Conservation (phyloP, 2,113 vertebrate genomes). For the Nerophis lumbriciformis region DNA sequence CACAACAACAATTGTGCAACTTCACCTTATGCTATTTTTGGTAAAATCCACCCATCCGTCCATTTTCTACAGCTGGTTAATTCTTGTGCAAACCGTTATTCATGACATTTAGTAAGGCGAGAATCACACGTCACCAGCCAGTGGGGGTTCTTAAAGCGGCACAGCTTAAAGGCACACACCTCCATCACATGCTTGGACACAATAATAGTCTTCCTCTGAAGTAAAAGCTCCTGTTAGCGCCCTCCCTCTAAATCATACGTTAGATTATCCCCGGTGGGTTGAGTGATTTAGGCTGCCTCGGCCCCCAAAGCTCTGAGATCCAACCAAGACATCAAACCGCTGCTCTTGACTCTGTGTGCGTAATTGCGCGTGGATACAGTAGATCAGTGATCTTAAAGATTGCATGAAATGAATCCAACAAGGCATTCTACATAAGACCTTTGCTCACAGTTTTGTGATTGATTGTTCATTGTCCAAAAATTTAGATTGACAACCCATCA, state of each 20-base stretch:
- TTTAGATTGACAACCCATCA: slow-evolving; percentile 20
- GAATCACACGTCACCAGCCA: neutral
- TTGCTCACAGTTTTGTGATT: neutral
- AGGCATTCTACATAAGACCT: neutral
- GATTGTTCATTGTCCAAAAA: slow-evolving; percentile 3
- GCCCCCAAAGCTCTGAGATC: slow-evolving; percentile 31
- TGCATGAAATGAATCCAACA: neutral
- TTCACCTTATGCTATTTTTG: neutral
- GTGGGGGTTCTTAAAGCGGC: neutral
- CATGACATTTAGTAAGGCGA: neutral
- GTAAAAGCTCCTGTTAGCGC: slow-evolving; percentile 31
- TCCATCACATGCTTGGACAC: slow-evolving; percentile 14
- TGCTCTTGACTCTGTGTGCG: slow-evolving; percentile 26
- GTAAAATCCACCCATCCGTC: too few relatives aligned
- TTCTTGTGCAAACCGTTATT: neutral
- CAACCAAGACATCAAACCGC: slow-evolving; percentile 38
- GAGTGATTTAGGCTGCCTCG: slow-evolving; percentile 41
- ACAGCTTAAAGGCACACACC: slow-evolving; percentile 4
- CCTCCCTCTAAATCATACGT: slow-evolving; percentile 45
- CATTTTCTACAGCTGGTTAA: neutral
- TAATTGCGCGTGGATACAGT: slow-evolving; percentile 4
- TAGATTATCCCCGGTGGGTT: slow-evolving; percentile 46
- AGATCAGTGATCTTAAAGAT: slow-evolving; percentile 1
- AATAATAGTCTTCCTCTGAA: slow-evolving; percentile 29
- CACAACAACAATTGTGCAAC: too few relatives aligned